Percentiles rank a stretch among this genome's conserved stretches.
These are phyloP conservation scores for Mesoclemmys tuberculata DNA, from an alignment of 2,113 vertebrate genomes.

Conservation along the genomic window DNA sequence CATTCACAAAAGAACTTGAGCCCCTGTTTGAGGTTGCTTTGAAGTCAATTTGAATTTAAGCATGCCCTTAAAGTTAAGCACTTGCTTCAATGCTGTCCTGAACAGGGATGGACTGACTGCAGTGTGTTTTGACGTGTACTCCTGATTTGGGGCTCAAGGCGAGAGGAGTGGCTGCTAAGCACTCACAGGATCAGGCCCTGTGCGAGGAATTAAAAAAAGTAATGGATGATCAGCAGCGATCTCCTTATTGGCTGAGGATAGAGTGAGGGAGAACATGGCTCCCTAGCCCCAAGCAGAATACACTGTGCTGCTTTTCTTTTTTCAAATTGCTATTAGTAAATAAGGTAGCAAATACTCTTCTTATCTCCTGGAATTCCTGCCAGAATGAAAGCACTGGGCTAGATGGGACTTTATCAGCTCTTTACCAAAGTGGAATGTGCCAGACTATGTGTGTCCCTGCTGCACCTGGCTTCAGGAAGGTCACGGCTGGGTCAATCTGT, in stretches of 20 bases:
- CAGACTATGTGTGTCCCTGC: not conserved
- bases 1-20: not conserved
- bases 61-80: not conserved
- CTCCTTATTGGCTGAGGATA: fast-evolving
- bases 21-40: fast-evolving
- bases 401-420: fast-evolving
- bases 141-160: not conserved
- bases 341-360: not conserved
- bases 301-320: not conserved
- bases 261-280: fast-evolving
- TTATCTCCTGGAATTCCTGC: not conserved
- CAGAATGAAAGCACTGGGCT: fast-evolving
- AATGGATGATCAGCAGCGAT: fast-evolving
- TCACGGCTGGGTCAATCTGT: slow-evolving; percentile 58
- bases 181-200: not conserved
- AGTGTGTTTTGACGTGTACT: not conserved
- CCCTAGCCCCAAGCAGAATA: fast-evolving
- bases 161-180: fast-evolving
- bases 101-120: not conserved
- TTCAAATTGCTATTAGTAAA: not conserved
- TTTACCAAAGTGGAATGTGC: not conserved
- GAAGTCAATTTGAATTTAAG: not conserved
- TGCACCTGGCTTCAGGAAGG: slow-evolving; percentile 62
- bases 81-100: fast-evolving
- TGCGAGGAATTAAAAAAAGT: not conserved